Evolutionary conservation across 2,888 invertebrate species (phyloP).

Genomic region (Mycogona germanica): DNA sequence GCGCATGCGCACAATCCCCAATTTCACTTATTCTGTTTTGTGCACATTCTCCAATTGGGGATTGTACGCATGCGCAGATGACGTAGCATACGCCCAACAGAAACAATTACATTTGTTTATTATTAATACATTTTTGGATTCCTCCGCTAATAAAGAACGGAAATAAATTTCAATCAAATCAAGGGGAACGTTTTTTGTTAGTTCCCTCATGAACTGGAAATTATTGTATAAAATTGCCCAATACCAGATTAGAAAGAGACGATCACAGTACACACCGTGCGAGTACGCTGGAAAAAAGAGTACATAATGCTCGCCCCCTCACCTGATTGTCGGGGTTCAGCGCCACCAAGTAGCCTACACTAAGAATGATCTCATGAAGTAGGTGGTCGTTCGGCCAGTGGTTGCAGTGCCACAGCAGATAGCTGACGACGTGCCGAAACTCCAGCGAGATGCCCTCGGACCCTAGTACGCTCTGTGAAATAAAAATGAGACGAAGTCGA

Average conservation of each 20-base stretch:
- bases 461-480: constrained; percentile 44
- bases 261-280: background rate
- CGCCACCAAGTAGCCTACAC: constrained; percentile 72
- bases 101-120: too few relatives aligned
- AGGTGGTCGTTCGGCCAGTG: constrained; percentile 46
- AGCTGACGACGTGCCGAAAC: constrained; percentile 71
- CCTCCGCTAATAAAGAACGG: background rate
- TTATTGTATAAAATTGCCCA: background rate
- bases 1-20: too few relatives aligned
- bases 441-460: constrained; percentile 76
- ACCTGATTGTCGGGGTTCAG: constrained; percentile 68
- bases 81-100: too few relatives aligned
- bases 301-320: constrained; percentile 24
- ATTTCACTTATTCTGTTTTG: too few relatives aligned
- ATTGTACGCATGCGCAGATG: too few relatives aligned
- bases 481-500: background rate
- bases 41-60: too few relatives aligned
- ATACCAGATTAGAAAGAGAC: too few relatives aligned
- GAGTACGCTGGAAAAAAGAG: background rate
- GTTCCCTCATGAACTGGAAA: too few relatives aligned
- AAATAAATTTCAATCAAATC: background rate
- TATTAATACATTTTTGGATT: too few relatives aligned
- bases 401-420: constrained; percentile 54
- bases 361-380: constrained; percentile 62
- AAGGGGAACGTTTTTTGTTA: too few relatives aligned